Conservation (phyloP, 2,797 vertebrate genomes). For the Pipistrellus pygmaeus region DNA sequence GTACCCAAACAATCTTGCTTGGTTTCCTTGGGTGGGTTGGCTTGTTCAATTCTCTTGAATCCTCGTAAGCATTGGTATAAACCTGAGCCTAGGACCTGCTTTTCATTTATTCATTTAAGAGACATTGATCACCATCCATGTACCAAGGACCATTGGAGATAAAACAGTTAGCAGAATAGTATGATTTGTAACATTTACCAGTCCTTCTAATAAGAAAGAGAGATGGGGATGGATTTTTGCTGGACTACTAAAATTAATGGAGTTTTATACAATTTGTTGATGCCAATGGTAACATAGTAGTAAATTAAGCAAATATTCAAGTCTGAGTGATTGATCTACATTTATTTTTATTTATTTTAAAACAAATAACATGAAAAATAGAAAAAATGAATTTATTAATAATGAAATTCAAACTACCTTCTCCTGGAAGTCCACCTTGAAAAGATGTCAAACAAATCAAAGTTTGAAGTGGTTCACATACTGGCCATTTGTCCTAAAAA, state of each 20-base stretch:
- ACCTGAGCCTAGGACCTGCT: neutral
- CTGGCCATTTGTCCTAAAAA: neutral
- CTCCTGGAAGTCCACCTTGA: neutral
- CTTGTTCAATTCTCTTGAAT: neutral
- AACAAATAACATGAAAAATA: neutral
- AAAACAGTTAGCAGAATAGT: neutral
- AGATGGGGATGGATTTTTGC: neutral
- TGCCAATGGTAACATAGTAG: neutral
- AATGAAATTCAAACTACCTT: neutral
- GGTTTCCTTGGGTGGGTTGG: neutral
- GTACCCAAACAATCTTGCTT: neutral
- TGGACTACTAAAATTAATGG: neutral
- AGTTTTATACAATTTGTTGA: neutral
- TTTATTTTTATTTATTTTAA: neutral
- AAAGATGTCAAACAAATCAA: neutral
- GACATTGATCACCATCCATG: neutral
- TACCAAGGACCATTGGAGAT: neutral
- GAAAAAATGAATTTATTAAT: neutral
- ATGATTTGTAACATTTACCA: neutral
- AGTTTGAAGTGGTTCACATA: neutral
- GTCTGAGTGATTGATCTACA: neutral
- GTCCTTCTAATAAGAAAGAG: neutral
- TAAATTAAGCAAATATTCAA: neutral
- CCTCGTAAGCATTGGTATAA: neutral
- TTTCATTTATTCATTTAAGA: constrained; percentile 9